Evolutionary conservation across 2,888 invertebrate species (phyloP).

Genomic region (Antheraea assamensis): DNA sequence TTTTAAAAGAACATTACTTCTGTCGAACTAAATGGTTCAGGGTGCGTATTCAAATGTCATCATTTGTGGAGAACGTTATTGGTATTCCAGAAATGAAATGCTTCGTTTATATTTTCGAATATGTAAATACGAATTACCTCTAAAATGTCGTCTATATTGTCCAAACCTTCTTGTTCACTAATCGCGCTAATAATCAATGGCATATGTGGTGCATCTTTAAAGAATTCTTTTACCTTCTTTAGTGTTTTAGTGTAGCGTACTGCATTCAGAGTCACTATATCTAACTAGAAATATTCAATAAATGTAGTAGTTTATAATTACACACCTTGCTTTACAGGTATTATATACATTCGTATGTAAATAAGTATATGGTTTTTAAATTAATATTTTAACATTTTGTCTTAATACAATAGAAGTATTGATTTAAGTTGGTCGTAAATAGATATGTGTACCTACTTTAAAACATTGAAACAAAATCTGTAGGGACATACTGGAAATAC

Average conservation of each 20-base stretch:
- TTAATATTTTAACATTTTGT: not conserved
- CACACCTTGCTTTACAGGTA: not conserved
- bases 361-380: not conserved
- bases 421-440: too few species aligned
- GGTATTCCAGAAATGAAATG: not conserved
- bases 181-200: slow-evolving; percentile 53
- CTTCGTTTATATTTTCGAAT: not conserved
- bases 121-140: slow-evolving; percentile 35
- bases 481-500: too few species aligned
- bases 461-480: too few species aligned
- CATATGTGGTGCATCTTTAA: slow-evolving; percentile 30
- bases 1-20: not conserved
- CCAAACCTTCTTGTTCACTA: slow-evolving; percentile 55
- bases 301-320: not conserved
- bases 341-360: not conserved
- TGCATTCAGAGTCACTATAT: slow-evolving; percentile 48
- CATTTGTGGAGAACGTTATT: not conserved
- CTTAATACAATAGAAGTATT: not conserved
- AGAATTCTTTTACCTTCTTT: slow-evolving; percentile 37
- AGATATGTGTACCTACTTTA: too few species aligned
- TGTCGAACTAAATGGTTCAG: not conserved
- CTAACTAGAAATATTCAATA: slow-evolving; percentile 40
- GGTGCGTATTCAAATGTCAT: not conserved
- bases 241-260: slow-evolving; percentile 40
- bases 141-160: slow-evolving; percentile 55